Conservation (phyloP, 2,113 vertebrate genomes). For the Manacus vitellinus region DNA sequence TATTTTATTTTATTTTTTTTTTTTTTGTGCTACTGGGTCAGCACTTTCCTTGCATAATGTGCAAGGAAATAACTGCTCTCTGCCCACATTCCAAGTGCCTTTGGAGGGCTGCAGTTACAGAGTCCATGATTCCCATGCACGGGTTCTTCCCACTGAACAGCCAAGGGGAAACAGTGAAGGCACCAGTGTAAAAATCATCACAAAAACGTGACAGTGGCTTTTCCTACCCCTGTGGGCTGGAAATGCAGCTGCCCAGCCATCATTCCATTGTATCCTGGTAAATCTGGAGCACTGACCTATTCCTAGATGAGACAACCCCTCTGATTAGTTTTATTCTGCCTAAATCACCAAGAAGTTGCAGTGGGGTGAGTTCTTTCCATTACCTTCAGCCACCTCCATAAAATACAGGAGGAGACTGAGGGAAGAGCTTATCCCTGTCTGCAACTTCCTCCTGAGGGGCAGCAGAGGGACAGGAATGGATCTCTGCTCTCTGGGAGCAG, state of each 20-base stretch:
- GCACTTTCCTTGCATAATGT: background rate
- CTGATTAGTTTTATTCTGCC: background rate
- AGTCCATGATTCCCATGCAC: background rate
- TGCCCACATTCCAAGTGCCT: background rate
- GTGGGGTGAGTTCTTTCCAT: background rate
- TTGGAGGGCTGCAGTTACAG: background rate
- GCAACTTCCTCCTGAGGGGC: background rate
- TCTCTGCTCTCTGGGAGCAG: background rate
- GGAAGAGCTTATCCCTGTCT: background rate
- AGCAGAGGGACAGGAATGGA: background rate
- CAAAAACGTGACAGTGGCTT: background rate
- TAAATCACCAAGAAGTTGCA: background rate
- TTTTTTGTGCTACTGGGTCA: background rate
- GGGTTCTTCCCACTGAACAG: rapidly evolving
- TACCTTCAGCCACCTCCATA: background rate
- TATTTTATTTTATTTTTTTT: background rate
- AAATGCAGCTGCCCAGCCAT: background rate
- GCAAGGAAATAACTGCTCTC: background rate
- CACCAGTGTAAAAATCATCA: background rate
- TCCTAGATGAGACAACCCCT: background rate
- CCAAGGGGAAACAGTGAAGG: background rate
- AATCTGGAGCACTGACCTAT: background rate
- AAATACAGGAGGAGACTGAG: background rate
- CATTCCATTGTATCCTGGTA: background rate
- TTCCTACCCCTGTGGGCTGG: background rate